Evolutionary conservation across 2,113 vertebrate genomes (phyloP).

Genomic region (Panthera uncia): DNA sequence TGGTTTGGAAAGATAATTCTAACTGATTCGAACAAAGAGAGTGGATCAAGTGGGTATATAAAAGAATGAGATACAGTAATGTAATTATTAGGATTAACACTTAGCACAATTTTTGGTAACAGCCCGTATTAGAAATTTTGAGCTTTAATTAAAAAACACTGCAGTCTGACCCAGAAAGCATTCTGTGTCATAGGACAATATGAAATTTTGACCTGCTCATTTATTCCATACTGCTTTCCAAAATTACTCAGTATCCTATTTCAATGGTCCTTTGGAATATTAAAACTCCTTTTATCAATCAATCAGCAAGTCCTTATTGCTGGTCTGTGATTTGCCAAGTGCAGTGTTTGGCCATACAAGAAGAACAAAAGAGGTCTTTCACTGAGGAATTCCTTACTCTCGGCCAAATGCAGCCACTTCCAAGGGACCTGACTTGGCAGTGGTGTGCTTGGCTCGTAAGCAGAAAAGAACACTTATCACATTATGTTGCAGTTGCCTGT

Average conservation of each 20-base stretch:
- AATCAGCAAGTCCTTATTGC: slow-evolving; percentile 78
- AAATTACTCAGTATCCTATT: slow-evolving; percentile 68
- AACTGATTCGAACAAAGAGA: neutral
- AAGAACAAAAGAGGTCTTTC: slow-evolving; percentile 75
- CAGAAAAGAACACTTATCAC: slow-evolving; percentile 63
- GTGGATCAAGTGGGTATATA: neutral
- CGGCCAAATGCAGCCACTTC: slow-evolving; percentile 67
- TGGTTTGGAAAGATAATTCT: neutral
- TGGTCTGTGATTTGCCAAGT: slow-evolving; percentile 71
- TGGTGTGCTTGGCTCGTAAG: neutral
- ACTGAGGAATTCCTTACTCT: slow-evolving; percentile 52
- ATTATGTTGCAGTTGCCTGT: slow-evolving; percentile 48
- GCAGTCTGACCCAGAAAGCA: slow-evolving; percentile 61
- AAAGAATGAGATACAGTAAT: neutral
- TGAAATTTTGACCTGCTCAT: slow-evolving; percentile 66
- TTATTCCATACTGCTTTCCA: slow-evolving; percentile 76
- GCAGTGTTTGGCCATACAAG: slow-evolving; percentile 59
- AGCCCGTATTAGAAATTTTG: slow-evolving; percentile 34
- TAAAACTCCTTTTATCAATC: slow-evolving; percentile 78
- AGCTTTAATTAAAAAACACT: slow-evolving; percentile 66
- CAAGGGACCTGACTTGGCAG: slow-evolving; percentile 66
- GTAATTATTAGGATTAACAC: neutral
- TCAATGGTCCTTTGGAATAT: slow-evolving; percentile 72
- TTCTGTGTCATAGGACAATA: slow-evolving; percentile 52
- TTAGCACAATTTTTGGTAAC: slow-evolving; percentile 32